These are phyloP conservation scores for Marasmarcha lunaedactyla DNA, from an alignment of 2,888 invertebrate genomes.

Conservation along the genomic window DNA sequence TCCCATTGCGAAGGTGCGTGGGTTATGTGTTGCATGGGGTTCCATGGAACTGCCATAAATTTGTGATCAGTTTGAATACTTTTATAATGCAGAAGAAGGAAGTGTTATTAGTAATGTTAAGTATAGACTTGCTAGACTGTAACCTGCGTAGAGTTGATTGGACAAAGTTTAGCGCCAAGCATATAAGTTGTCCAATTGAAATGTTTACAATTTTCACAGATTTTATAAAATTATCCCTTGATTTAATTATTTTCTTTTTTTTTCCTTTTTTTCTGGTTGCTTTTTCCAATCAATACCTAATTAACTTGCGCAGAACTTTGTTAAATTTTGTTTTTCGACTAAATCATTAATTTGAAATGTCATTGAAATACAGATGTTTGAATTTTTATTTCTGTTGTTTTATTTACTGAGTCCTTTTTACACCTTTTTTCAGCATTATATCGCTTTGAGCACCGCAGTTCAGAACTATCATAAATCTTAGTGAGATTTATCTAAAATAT, in stretches of 20 bases:
- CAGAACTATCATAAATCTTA: no score
- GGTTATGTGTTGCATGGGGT: slow-evolving; percentile 61
- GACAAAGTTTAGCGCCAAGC: slow-evolving; percentile 32
- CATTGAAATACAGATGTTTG: slow-evolving; percentile 67
- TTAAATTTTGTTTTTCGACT: slow-evolving; percentile 65
- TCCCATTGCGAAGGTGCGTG: slow-evolving; percentile 28
- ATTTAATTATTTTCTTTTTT: slow-evolving; percentile 17
- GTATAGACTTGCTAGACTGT: slow-evolving; percentile 63
- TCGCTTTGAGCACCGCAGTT: no score
- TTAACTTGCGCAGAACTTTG: slow-evolving; percentile 52
- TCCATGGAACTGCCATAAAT: slow-evolving; percentile 65
- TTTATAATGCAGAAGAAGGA: slow-evolving; percentile 61
- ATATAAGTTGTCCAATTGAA: background rate
- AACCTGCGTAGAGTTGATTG: slow-evolving; percentile 58
- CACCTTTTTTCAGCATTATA: no score
- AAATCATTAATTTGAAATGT: slow-evolving; percentile 61
- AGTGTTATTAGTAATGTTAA: slow-evolving; percentile 57
- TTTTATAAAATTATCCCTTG: slow-evolving; percentile 29
- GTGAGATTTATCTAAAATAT: no score
- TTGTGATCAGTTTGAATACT: slow-evolving; percentile 70
- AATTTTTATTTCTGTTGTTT: slow-evolving; percentile 42
- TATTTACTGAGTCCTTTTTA: slow-evolving; percentile 15
- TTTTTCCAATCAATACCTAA: slow-evolving; percentile 61
- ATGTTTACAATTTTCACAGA: slow-evolving; percentile 27
- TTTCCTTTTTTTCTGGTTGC: slow-evolving; percentile 31